phyloP scores from a whole-genome alignment of 2,113 vertebrate species.

The Anarrhichthys ocellatus region DNA sequence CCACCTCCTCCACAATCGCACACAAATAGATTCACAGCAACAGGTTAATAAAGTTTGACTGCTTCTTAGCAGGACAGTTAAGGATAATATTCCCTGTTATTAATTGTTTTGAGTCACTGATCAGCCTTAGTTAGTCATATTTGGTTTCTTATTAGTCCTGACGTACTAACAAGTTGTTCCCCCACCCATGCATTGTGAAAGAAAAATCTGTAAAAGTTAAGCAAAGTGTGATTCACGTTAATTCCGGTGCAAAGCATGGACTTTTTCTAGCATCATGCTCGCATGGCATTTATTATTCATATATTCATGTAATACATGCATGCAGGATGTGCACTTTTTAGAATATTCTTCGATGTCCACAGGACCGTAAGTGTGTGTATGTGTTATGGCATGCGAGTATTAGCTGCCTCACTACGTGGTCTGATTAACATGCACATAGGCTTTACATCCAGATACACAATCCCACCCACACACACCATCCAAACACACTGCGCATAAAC shows the following conservation, averaged over 20 bases:
- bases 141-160: not conserved
- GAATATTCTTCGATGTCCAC: conserved; percentile 26
- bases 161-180: conserved; percentile 34
- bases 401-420: not conserved
- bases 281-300: conserved; percentile 58
- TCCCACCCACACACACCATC: not conserved
- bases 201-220: conserved; percentile 17
- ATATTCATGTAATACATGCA: conserved; percentile 51
- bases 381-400: not conserved
- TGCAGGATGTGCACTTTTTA: conserved; percentile 24
- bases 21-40: conserved; percentile 22
- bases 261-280: conserved; percentile 18
- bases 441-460: not conserved
- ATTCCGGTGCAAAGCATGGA: conserved; percentile 3
- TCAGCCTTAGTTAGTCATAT: conserved; percentile 17
- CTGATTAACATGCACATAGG: conserved; percentile 6
- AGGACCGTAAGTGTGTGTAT: not conserved
- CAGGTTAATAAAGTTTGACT: conserved; percentile 38
- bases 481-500: not conserved
- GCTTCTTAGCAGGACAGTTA: conserved; percentile 31
- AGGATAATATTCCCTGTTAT: conserved; percentile 11
- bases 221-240: conserved; percentile 3
- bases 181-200: not conserved
- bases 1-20: conserved; percentile 32
- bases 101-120: conserved; percentile 14